These are phyloP conservation scores for Tauraco hartlaubi DNA, from an alignment of 2,797 vertebrate species.

Conservation along the genomic window DNA sequence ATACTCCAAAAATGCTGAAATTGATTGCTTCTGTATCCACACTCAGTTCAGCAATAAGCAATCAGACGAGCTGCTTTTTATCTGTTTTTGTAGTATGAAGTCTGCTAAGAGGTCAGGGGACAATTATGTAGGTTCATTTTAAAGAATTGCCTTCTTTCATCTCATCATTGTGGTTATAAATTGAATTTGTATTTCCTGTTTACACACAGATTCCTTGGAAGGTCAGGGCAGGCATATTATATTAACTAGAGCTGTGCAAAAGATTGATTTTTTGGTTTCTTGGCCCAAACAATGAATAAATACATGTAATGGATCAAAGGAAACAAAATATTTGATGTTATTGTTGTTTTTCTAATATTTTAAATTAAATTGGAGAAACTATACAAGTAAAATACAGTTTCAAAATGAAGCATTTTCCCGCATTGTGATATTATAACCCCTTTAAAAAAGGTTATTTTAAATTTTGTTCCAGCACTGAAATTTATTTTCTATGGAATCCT, in stretches of 20 bases:
- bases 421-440: not conserved
- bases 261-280: not conserved
- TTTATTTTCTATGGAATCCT: not conserved
- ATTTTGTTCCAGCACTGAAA: not conserved
- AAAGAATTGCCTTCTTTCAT: conserved; percentile 39
- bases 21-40: not conserved
- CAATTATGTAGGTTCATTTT: conserved; percentile 45
- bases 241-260: not conserved
- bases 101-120: not conserved
- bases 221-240: not conserved
- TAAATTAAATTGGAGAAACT: not conserved
- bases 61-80: conserved; percentile 36
- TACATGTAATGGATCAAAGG: not conserved
- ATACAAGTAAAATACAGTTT: not conserved
- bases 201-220: not conserved
- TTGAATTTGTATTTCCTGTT: conserved; percentile 46
- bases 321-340: not conserved
- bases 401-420: accelerated
- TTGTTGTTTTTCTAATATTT: not conserved
- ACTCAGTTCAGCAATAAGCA: not conserved
- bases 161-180: conserved; percentile 23
- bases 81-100: not conserved
- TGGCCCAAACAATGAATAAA: conserved; percentile 17
- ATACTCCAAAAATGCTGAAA: not conserved
- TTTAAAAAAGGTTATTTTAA: not conserved